Conservation (phyloP, 1,140 invertebrate species). For the Ceratosolen solmsi region DNA sequence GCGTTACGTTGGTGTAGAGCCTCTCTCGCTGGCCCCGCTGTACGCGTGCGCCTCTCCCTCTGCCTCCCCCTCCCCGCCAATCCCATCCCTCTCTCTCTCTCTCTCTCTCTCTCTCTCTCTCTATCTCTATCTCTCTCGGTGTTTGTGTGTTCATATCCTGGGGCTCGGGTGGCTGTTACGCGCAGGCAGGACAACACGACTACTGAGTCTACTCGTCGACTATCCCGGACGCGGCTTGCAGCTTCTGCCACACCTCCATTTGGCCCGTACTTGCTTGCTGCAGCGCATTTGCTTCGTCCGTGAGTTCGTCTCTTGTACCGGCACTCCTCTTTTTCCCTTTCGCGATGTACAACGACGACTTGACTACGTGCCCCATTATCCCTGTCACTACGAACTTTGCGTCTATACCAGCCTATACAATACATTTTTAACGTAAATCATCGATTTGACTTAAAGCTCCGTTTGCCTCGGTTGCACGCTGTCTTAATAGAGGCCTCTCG, state of each 20-base stretch:
- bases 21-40: neutral
- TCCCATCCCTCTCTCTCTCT: neutral
- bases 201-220: too few relatives aligned
- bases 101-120: neutral
- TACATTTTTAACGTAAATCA: slow-evolving; percentile 9
- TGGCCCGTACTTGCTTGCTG: neutral
- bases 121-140: neutral
- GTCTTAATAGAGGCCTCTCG: neutral
- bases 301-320: neutral
- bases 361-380: too few relatives aligned
- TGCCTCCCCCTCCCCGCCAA: neutral
- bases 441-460: slow-evolving; percentile 7
- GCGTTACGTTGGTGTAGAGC: neutral
- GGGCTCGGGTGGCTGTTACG: too few relatives aligned
- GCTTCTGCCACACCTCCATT: too few relatives aligned
- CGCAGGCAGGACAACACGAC: too few relatives aligned
- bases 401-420: neutral
- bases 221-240: too few relatives aligned
- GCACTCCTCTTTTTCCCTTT: neutral
- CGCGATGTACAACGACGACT: neutral
- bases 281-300: too few relatives aligned
- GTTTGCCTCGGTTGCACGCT: neutral
- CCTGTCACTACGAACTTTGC: too few relatives aligned
- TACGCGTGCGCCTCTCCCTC: neutral
- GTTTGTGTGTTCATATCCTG: too few relatives aligned